Base-by-base conservation (phyloP, 2,797 vertebrate genomes). In the Cuculus canorus region DNA sequence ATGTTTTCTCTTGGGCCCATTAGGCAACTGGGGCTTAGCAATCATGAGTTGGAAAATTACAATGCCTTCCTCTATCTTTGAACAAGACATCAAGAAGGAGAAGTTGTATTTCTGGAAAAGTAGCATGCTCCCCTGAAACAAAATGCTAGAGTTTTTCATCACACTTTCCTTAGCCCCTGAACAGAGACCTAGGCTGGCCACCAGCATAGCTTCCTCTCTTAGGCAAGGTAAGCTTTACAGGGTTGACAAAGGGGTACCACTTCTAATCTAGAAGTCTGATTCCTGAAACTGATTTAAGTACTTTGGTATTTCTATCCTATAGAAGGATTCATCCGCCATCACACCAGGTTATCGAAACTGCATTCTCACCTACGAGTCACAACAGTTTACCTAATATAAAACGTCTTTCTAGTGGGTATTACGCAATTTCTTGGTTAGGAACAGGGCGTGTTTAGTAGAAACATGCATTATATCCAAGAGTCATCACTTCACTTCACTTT, bases 191-290 rank as follows among this genome's bases (percentile, higher is more conserved):
- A 90, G 12, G 10, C n/a, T 69, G 18, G 35, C 23, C 50, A 30
- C 30, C 19, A 32, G 13, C 32, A 30, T 1, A 48, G 18, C 25
- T 33, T 21, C 54, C 7, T 25, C 12, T 12, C 18, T 57, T 2
- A 48, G 10, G 23, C 22, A 81, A 80, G 4, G 19, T n/a, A 80
- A 81, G 10, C 3, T 75, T 71, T 27, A 71, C 5, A 41, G 21
- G 5, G 8, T 1, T 83, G 50, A 47, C 17, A 45, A 28, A 65
- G 2, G 9, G 7, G 1, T 5, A 56, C 47, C 9, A 2, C 3
- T 11, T 64, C 64, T 24, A 48, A 45, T 7, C 48, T 1, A 64
- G 9, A 65, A 25, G 27, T 48, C 11, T 23, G 17, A 71, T 57
- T 73, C n/a, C 23, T 69, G 22, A 85, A 83, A 75, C 6, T 65